phyloP scores from a whole-genome alignment of 2,113 vertebrate species.

The Mus pahari region DNA sequence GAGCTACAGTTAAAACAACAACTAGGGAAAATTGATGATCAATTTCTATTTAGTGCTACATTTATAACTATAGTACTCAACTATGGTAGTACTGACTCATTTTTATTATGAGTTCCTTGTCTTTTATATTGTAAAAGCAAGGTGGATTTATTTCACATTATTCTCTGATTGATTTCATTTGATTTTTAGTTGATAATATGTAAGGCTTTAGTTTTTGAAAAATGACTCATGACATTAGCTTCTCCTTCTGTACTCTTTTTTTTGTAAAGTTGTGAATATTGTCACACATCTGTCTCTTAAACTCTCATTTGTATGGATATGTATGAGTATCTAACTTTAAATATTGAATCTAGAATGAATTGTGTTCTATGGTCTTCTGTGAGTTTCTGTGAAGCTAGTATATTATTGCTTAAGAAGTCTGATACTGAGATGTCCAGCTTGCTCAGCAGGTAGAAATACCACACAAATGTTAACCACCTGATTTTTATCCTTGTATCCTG shows the following conservation, averaged over 20 bases:
- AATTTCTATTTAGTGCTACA: not conserved
- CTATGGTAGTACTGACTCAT: not conserved
- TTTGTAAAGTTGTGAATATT: not conserved
- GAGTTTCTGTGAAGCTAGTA: not conserved
- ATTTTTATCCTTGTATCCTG: not conserved
- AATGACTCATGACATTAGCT: not conserved
- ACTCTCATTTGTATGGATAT: not conserved
- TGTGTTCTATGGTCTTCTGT: not conserved
- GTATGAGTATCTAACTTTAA: slow-evolving; percentile 12
- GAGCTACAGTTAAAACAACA: not conserved
- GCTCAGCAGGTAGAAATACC: not conserved
- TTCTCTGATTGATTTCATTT: not conserved
- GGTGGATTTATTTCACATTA: not conserved
- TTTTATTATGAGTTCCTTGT: slow-evolving; percentile 41
- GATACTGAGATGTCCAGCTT: not conserved
- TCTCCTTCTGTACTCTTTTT: slow-evolving; percentile 4
- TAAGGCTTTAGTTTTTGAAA: not conserved
- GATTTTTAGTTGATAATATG: slow-evolving; percentile 17
- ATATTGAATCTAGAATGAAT: slow-evolving; percentile 29
- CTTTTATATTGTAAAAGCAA: slow-evolving; percentile 16
- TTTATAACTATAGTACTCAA: not conserved
- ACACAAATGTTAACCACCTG: not conserved
- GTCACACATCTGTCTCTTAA: not conserved
- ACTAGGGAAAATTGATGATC: not conserved
- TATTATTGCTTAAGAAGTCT: not conserved